These are phyloP conservation scores for Pantherophis guttatus DNA, from an alignment of 2,113 vertebrate species.

Conservation along the genomic window DNA sequence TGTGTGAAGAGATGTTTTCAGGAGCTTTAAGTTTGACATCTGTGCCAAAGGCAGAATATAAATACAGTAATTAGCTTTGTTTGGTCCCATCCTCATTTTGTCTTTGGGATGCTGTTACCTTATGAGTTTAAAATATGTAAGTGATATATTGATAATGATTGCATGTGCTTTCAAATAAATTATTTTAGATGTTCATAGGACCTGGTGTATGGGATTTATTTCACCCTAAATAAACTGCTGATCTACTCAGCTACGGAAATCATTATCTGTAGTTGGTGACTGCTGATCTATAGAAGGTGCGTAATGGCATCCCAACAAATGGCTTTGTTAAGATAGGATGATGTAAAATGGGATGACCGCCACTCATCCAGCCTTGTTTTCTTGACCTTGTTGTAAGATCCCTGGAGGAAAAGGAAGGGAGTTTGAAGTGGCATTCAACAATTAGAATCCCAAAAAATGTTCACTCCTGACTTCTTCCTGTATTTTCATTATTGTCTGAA, in stretches of 20 bases:
- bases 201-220: neutral
- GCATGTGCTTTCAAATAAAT: neutral
- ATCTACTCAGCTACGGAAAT: neutral
- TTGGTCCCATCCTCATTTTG: neutral
- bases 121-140: neutral
- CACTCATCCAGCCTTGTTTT: neutral
- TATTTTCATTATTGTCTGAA: neutral
- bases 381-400: neutral
- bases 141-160: neutral
- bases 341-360: neutral
- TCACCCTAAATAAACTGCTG: neutral
- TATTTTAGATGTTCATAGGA: neutral
- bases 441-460: neutral
- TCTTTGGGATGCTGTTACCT: neutral
- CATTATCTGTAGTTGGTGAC: neutral
- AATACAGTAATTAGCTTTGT: fast-evolving
- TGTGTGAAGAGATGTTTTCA: neutral
- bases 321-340: neutral
- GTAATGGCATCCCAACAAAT: neutral
- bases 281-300: neutral
- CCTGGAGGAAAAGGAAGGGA: neutral
- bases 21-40: fast-evolving
- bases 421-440: neutral
- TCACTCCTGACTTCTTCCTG: neutral
- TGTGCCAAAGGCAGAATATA: neutral